Base-by-base conservation (phyloP, 2,888 invertebrate genomes). In the Drosophila ezoana region DNA sequence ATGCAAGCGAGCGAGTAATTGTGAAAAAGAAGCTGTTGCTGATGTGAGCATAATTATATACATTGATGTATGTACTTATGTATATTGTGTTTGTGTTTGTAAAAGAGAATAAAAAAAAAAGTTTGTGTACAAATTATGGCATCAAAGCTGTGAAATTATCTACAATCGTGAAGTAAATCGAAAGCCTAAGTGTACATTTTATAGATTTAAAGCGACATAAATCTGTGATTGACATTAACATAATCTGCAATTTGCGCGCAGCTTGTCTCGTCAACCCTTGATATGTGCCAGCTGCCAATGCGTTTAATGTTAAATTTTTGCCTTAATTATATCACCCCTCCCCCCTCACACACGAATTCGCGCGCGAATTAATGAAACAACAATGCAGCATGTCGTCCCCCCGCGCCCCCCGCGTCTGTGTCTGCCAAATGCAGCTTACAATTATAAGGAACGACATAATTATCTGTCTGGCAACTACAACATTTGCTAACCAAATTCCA, bases 51-150 rank as follows among this genome's bases (percentile, higher is more conserved):
- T 18, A 45, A 37, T 45, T 11, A 33, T 44, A 23, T 56, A 14
- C 18, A 18, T 61, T 18, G 38, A 33, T 20, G 13, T 23, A 23
- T 32, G 48, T 58, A 28, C 28, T 28, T 2, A 33, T 32, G 48
- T 62, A 33, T 14, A 13, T 37, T 38, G 47, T 58, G 57, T 70
- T 63, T 64, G 74, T 65, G 54, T 71, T 71, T 65, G 71, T 71
- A 40, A 62, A 75, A 65, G 23, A 23, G 23, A 23, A 5, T 23
- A 23, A 41, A 32, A 57, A 32, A 57, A 14, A 59, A 51, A 65
- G 32, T 65, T 74, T 74, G 75, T 70, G 70, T 75, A 65, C 65
- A 62, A 65, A 57, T 62, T 65, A 69, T 52, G 16, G 49, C 16
- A 33, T 44, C 20, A 20, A 14, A 49, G 18, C 14, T 37, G 18